Evolutionary conservation across 2,797 vertebrate species (phyloP).

Genomic region (Tokudaia muenninki): DNA sequence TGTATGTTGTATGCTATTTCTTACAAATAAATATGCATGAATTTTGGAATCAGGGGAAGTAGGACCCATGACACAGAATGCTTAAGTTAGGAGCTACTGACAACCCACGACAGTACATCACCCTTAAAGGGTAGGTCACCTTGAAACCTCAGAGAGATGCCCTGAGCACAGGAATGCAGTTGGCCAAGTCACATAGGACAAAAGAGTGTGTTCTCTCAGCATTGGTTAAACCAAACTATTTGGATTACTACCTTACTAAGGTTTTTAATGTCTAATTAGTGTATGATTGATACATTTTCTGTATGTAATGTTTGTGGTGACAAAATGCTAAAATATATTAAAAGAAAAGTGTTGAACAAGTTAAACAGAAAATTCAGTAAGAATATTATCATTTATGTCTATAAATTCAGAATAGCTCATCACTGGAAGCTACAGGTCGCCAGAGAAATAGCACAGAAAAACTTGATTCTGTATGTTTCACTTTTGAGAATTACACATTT

Average conservation of each 20-base stretch:
- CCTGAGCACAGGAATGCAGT: constrained; percentile 5
- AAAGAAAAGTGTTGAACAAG: constrained; percentile 22
- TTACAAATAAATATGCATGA: constrained; percentile 29
- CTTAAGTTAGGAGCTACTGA: constrained; percentile 41
- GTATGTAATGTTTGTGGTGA: constrained; percentile 18
- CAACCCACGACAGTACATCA: background rate
- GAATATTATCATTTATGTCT: constrained; percentile 37
- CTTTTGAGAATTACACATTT: constrained; percentile 60
- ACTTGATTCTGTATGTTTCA: constrained; percentile 11
- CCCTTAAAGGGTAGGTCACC: background rate
- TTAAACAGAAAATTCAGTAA: constrained; percentile 51
- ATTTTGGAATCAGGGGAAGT: constrained; percentile 42
- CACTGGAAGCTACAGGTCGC: constrained; percentile 53
- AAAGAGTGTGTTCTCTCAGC: constrained; percentile 12
- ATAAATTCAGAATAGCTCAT: constrained; percentile 32
- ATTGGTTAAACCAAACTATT: constrained; percentile 36
- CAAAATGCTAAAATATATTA: constrained; percentile 51
- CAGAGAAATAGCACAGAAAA: constrained; percentile 47
- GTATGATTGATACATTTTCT: constrained; percentile 39
- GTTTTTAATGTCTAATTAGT: constrained; percentile 34
- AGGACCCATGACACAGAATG: constrained; percentile 29
- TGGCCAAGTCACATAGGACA: background rate
- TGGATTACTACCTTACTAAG: constrained; percentile 19
- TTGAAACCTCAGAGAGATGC: constrained; percentile 38
- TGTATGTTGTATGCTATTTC: background rate